Conservation (phyloP, 2,888 invertebrate genomes). For the Cheilosia soror region DNA sequence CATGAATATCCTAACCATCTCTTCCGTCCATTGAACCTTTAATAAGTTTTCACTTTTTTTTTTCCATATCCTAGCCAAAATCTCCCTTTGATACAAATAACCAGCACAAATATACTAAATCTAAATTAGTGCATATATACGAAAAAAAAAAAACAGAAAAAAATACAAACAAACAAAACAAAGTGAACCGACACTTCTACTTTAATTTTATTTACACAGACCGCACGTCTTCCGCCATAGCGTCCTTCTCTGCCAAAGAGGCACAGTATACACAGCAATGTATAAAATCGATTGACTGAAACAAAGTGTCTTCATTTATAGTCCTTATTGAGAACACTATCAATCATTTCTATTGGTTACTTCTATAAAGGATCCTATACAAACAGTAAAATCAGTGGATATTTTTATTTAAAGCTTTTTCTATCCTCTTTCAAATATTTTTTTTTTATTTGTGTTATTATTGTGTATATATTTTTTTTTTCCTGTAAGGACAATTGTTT, state of each 20-base stretch:
- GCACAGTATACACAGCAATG: not conserved
- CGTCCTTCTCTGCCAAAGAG: not conserved
- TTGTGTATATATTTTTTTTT: not conserved
- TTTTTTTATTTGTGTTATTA: not conserved
- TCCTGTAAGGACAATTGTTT: constrained; percentile 1
- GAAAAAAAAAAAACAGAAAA: not conserved
- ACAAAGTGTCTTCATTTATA: constrained; percentile 40
- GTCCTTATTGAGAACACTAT: constrained; percentile 37
- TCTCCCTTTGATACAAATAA: no score
- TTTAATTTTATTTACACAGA: constrained; percentile 35
- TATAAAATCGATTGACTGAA: constrained; percentile 39
- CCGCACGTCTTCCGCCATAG: not conserved
- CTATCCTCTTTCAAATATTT: not conserved
- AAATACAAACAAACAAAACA: not conserved
- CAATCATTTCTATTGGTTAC: constrained; percentile 33
- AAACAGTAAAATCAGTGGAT: constrained; percentile 35
- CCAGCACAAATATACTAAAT: no score
- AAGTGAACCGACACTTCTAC: constrained; percentile 7
- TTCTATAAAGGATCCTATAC: constrained; percentile 31
- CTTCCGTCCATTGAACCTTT: no score
- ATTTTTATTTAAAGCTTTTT: constrained; percentile 12
- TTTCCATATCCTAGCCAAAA: no score
- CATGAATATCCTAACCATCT: no score
- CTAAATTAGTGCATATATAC: not conserved
- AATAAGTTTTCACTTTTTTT: no score